Evolutionary conservation across 2,113 vertebrate genomes (phyloP), one percentile per base, ranked within the genome.

Genomic region (Astur gentilis): DNA sequence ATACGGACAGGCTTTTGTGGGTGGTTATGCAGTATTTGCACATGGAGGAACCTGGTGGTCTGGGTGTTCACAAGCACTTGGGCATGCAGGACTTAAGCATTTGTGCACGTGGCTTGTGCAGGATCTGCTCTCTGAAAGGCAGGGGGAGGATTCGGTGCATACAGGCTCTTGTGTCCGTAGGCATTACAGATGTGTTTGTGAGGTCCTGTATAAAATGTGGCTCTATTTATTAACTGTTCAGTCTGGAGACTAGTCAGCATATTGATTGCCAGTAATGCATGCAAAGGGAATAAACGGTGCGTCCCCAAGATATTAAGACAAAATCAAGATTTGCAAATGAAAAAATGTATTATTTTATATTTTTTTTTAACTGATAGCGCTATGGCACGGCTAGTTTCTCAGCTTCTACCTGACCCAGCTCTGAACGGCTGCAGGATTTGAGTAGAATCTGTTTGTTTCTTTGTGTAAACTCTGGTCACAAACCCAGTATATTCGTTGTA

Each of bases 401-500:
- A 76, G 77, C 57, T 69, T 9, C 77, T 86, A 15, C 76, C 27
- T 73, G 40, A 75, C 47, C 34, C 54, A 50, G 36, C 50, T 94
- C 38, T 42, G 50, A 69, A 77, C 16, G 32, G 29, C 69, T 83
- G 66, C 83, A 90, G 50, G 36, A 82, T 90, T 83, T 70, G 50
- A 44, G 36, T 58, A n/a, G 47, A 44, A 76, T 76, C 50, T 67
- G 47, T 61, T 82, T 67, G 22, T 73, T 76, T 87, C 64, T 94
- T 89, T 91, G 69, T 27, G 40, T 62, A 79, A 91, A 75, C 67
- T 93, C 88, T 67, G 84, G 57, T 92, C 44, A 58, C 64, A 90
- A 92, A 83, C 47, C 26, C 55, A 57, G 61, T 78, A 18, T 83
- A 73, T 77, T 88, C n/a, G 5, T 83, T 87, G 40, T 80, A 69